These are phyloP conservation scores for Anoplophora glabripennis DNA, from an alignment of 1,140 invertebrate species.

Conservation along the genomic window DNA sequence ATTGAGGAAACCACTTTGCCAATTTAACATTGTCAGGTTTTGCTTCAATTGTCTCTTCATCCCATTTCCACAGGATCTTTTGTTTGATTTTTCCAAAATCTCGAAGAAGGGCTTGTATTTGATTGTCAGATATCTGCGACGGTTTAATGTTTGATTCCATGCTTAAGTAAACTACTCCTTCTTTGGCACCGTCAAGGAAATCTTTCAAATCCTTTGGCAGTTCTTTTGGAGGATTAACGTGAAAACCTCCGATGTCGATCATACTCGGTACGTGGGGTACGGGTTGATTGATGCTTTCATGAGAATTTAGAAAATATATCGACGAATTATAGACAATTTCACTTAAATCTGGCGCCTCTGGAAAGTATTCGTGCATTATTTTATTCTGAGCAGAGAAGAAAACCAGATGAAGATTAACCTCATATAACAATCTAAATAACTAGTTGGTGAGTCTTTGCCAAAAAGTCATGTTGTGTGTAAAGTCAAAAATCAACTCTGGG, in stretches of 20 bases:
- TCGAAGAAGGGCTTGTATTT: slow-evolving; percentile 47
- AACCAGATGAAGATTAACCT: slow-evolving; percentile 37
- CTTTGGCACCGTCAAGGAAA: slow-evolving; percentile 50
- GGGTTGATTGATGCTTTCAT: slow-evolving; percentile 38
- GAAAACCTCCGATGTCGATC: slow-evolving; percentile 55
- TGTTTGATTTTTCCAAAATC: slow-evolving; percentile 51
- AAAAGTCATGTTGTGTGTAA: slow-evolving; percentile 48
- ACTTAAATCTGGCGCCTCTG: slow-evolving; percentile 49
- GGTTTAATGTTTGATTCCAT: slow-evolving; percentile 52
- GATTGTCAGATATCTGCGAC: slow-evolving; percentile 47
- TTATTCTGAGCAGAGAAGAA: slow-evolving; percentile 27
- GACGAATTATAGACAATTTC: slow-evolving; percentile 53
- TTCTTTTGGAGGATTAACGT: slow-evolving; percentile 49
- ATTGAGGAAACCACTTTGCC: slow-evolving; percentile 58
- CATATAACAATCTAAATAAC: slow-evolving; percentile 26
- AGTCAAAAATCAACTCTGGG: slow-evolving; percentile 32
- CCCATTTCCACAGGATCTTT: slow-evolving; percentile 58
- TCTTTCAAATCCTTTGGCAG: slow-evolving; percentile 52
- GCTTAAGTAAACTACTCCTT: slow-evolving; percentile 54
- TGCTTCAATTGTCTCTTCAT: slow-evolving; percentile 50
- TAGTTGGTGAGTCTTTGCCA: slow-evolving; percentile 49
- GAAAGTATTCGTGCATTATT: slow-evolving; percentile 41
- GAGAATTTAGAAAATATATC: slow-evolving; percentile 29
- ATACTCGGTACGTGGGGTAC: slow-evolving; percentile 52
- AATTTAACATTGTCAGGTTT: slow-evolving; percentile 52